Evolutionary conservation across 2,888 invertebrate genomes (phyloP).

Genomic region (Trachelus stipa): DNA sequence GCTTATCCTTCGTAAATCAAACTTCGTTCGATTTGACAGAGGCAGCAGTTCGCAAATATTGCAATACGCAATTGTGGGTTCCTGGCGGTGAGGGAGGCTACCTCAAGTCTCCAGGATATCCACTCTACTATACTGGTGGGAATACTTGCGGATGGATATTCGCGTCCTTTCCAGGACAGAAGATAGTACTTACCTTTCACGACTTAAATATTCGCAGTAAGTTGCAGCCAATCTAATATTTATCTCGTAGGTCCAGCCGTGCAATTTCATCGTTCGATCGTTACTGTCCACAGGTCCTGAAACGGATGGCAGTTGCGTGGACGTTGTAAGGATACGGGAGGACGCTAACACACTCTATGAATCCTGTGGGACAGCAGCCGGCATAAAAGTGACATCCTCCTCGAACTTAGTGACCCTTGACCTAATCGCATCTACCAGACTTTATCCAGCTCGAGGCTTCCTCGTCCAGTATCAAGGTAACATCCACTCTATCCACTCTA

Average conservation of each 20-base stretch:
- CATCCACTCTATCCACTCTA: not conserved
- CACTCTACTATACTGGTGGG: slow-evolving; percentile 78
- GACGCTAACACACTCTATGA: slow-evolving; percentile 57
- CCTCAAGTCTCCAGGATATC: slow-evolving; percentile 75
- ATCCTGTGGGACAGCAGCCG: slow-evolving; percentile 57
- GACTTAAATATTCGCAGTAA: slow-evolving; percentile 80
- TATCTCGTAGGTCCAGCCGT: not conserved
- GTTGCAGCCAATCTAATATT: slow-evolving; percentile 43
- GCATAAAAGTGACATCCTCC: slow-evolving; percentile 55
- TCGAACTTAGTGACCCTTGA: slow-evolving; percentile 58
- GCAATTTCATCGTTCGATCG: not conserved
- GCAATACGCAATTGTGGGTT: slow-evolving; percentile 67
- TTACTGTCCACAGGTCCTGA: slow-evolving; percentile 44
- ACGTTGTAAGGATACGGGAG: slow-evolving; percentile 59
- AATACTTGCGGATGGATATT: slow-evolving; percentile 77
- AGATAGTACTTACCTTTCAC: slow-evolving; percentile 74
- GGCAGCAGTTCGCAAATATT: slow-evolving; percentile 66
- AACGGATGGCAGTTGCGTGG: slow-evolving; percentile 58
- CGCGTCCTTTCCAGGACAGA: slow-evolving; percentile 73
- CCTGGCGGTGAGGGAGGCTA: slow-evolving; percentile 58
- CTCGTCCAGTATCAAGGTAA: slow-evolving; percentile 62
- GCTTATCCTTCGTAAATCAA: not conserved
- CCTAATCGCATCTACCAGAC: slow-evolving; percentile 50
- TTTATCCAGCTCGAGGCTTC: slow-evolving; percentile 60
- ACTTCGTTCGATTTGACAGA: slow-evolving; percentile 58